Conservation (phyloP, 2,797 vertebrate species). For the Chaenodraco wilsoni region DNA sequence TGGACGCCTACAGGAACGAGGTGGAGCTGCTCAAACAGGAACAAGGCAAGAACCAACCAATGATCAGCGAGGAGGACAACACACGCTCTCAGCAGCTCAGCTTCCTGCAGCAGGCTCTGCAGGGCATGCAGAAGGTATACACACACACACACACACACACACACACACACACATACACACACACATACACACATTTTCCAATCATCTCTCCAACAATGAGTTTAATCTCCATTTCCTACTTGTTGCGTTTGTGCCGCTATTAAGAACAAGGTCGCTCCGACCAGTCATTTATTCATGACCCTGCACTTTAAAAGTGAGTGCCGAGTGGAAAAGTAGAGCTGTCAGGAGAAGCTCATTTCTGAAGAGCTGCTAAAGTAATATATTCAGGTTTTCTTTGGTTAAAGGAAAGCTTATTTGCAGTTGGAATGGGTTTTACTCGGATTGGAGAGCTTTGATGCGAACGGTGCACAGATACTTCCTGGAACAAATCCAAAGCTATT, state of each 20-base stretch:
- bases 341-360: slow-evolving; percentile 40
- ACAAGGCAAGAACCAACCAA: slow-evolving; percentile 87
- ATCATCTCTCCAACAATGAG: slow-evolving; percentile 4
- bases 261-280: slow-evolving; percentile 18
- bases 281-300: slow-evolving; percentile 56
- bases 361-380: slow-evolving; percentile 25
- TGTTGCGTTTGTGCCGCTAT: slow-evolving; percentile 11
- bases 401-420: slow-evolving; percentile 9
- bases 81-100: slow-evolving; percentile 93
- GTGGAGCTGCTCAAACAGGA: slow-evolving; percentile 96
- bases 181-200: slow-evolving; percentile 6
- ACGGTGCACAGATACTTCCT: neutral
- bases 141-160: neutral
- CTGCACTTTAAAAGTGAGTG: slow-evolving; percentile 33
- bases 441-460: slow-evolving; percentile 15
- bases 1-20: slow-evolving; percentile 94
- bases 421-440: slow-evolving; percentile 26
- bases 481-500: slow-evolving; percentile 37
- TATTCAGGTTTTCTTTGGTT: slow-evolving; percentile 28
- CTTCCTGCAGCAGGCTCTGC: slow-evolving; percentile 94
- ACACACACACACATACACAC: neutral
- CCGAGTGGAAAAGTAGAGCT: slow-evolving; percentile 38
- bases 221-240: neutral
- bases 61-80: slow-evolving; percentile 87
- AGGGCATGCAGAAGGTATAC: slow-evolving; percentile 95